These are phyloP conservation scores for Anguilla megastoma DNA, from an alignment of 2,797 vertebrate genomes.

Conservation along the genomic window DNA sequence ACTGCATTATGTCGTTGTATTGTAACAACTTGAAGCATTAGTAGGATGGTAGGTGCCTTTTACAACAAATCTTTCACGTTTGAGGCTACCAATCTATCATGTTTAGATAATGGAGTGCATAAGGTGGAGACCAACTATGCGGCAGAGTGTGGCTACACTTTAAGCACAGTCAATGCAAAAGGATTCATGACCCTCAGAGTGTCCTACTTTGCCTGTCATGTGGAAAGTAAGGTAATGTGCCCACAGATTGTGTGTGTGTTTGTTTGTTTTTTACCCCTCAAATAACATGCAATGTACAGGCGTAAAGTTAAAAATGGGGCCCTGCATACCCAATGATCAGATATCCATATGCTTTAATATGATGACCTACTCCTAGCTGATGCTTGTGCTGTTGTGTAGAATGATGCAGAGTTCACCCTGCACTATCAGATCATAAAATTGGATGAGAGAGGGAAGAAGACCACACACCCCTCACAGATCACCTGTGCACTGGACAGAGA, in stretches of 20 bases:
- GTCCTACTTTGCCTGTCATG: conserved; percentile 55
- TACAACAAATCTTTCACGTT: neutral
- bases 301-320: neutral
- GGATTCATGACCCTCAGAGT: conserved; percentile 58
- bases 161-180: conserved; percentile 21
- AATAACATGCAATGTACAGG: neutral
- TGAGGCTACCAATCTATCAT: neutral
- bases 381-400: conserved; percentile 1
- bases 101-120: conserved; percentile 13
- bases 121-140: conserved; percentile 41
- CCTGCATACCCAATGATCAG: neutral
- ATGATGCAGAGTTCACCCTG: conserved; percentile 18
- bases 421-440: neutral
- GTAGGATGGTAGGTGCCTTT: neutral
- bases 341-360: neutral
- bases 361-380: neutral
- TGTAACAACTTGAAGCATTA: neutral
- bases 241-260: neutral
- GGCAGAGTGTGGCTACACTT: conserved; percentile 67
- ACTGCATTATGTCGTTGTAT: neutral
- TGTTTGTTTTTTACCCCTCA: neutral
- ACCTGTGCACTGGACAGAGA: neutral
- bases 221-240: conserved; percentile 7
- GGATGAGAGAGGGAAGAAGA: conserved; percentile 9
- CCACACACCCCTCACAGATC: conserved; percentile 1